Conservation (phyloP, 2,113 vertebrate genomes). For the Grallaria varia region DNA sequence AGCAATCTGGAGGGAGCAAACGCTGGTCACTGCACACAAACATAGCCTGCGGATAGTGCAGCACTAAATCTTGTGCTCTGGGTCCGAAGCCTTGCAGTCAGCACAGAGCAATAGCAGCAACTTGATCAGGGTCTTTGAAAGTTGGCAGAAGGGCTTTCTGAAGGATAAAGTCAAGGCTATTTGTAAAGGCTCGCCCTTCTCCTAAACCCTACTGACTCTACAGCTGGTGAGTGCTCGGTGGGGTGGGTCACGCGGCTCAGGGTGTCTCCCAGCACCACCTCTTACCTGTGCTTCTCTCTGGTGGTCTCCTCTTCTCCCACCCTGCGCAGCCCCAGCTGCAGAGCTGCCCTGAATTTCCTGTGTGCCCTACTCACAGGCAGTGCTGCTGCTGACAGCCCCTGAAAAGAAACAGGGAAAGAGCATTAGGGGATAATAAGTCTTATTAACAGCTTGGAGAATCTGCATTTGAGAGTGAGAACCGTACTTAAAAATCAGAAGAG, state of each 20-base stretch:
- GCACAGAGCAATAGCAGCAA: neutral
- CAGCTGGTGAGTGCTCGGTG: accelerated
- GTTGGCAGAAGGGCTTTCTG: neutral
- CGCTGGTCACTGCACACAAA: neutral
- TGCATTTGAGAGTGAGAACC: neutral
- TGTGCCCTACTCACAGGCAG: neutral
- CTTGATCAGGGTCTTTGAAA: neutral
- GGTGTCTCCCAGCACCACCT: neutral
- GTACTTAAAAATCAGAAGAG: constrained; percentile 21
- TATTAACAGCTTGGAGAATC: constrained; percentile 18
- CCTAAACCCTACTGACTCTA: neutral
- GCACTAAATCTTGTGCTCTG: neutral
- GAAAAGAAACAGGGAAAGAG: neutral
- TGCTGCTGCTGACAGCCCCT: neutral
- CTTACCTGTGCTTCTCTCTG: neutral
- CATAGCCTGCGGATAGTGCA: neutral
- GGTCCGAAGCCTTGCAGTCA: neutral
- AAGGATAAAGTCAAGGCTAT: neutral
- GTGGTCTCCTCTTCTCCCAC: neutral
- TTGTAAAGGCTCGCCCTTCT: neutral
- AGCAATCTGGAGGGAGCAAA: neutral
- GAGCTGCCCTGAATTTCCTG: constrained; percentile 3
- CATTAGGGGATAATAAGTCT: neutral
- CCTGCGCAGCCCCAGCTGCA: neutral
- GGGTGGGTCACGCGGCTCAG: neutral